Evolutionary conservation across 2,113 vertebrate genomes (phyloP), one percentile per base, ranked within the genome.

Genomic region (Otolemur garnettii): DNA sequence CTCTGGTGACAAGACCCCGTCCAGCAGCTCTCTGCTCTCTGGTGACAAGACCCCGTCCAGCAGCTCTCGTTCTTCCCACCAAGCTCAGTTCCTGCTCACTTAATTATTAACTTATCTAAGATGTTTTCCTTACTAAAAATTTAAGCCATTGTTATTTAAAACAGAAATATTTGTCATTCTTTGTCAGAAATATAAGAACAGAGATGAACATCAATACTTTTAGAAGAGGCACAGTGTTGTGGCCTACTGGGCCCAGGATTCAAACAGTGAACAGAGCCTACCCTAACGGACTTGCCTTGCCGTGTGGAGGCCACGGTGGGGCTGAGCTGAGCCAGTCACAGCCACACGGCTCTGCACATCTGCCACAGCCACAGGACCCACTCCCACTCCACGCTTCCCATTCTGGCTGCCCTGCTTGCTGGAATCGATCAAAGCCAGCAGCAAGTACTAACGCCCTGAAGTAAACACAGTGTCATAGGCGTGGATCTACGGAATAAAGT

Each of bases 61-160:
- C 45, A 50, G 45, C 45, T 50, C 45, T 50, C 45, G 1, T 75
- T 1, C 66, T 97, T 90, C 93, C 35, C 96, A 66, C 45, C 60
- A 89, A 93, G 22, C 62, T 95, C 62, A 93, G 45, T 78, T 75
- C 14, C 72, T 66, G 66, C 22, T 95, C 80, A 71, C 18, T 60
- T 95, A 59, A 87, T 86, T 97, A 94, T 94, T 96, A 93, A 92
- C 75, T 33, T 88, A 89, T 81, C 86, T 82, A 90, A 81, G 83
- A n/a, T 30, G 74, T 90, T 94, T 95, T 94, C 71, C 68, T 21
- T 72, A 85, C 24, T 35, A 93, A 97, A 94, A 95, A 68, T 57
- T 33, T 77, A 75, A 77, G 86, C 50, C 11, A 69, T 50, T 79
- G 21, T 33, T 57, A 69, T 4, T 57, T 14, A 78, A 93, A 95